A percentile compares a stretch with the other conserved stretches of the same genome.
phyloP scores from a whole-genome alignment of 1,140 invertebrate species.

The Drosophila arawakana region DNA sequence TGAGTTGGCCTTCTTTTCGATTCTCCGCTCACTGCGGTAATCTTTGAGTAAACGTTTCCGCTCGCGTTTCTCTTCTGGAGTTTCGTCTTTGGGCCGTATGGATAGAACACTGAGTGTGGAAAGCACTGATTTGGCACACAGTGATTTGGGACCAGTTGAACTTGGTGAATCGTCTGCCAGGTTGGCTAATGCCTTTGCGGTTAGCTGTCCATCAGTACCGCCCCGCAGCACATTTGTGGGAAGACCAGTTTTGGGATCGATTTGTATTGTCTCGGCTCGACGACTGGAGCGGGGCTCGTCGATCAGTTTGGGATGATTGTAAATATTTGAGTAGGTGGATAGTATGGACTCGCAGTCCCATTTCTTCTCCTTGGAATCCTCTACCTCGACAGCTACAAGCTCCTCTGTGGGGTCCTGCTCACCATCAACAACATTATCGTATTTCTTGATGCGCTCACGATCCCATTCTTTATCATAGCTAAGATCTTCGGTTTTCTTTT shows the following conservation, averaged over 20 bases:
- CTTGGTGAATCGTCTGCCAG: slow-evolving; percentile 86
- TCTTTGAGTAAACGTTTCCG: slow-evolving; percentile 94
- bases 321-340: slow-evolving; percentile 94
- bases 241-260: slow-evolving; percentile 90
- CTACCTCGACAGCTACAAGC: slow-evolving; percentile 86
- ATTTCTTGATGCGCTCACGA: slow-evolving; percentile 87
- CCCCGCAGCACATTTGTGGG: slow-evolving; percentile 88
- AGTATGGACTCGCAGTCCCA: slow-evolving; percentile 98
- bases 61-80: slow-evolving; percentile 91
- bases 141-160: slow-evolving; percentile 85
- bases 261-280: slow-evolving; percentile 87
- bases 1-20: slow-evolving; percentile 94
- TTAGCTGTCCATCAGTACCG: slow-evolving; percentile 87
- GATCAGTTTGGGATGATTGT: slow-evolving; percentile 96
- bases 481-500: slow-evolving; percentile 86
- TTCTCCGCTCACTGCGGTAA: slow-evolving; percentile 92
- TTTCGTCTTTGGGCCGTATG: slow-evolving; percentile 92
- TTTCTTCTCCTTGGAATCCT: slow-evolving; percentile 87
- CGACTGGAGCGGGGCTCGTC: slow-evolving; percentile 88
- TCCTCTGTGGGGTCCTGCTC: slow-evolving; percentile 86
- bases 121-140: slow-evolving; percentile 88
- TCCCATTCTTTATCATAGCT: slow-evolving; percentile 88
- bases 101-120: slow-evolving; percentile 90
- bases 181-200: slow-evolving; percentile 88
- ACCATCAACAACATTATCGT: slow-evolving; percentile 86